Conservation (phyloP, 1,140 invertebrate genomes). For the Geopemphigus sp. region DNA sequence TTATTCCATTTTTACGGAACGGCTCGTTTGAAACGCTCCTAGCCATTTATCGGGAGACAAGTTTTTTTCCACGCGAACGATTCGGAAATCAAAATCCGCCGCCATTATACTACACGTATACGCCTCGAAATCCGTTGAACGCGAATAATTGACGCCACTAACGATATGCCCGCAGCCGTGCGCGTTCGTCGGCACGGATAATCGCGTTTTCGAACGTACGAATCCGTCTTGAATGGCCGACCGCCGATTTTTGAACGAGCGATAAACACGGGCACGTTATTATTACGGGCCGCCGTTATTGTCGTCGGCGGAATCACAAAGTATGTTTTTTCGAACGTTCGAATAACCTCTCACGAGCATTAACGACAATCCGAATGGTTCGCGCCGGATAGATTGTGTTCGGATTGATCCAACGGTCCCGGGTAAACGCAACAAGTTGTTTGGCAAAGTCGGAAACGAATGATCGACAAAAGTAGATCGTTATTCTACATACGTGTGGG, state of each 20-base stretch:
- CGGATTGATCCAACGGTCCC: no score
- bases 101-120: neutral
- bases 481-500: no score
- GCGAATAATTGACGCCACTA: conserved; percentile 21
- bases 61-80: conserved; percentile 19
- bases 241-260: neutral
- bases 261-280: conserved; percentile 1
- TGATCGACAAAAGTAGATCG: no score
- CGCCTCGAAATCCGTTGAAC: neutral
- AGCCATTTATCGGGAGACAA: neutral
- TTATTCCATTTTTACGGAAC: neutral
- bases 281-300: neutral
- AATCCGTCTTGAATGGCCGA: conserved; percentile 9
- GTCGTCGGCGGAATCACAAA: neutral
- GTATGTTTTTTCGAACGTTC: no score
- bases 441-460: no score
- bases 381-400: no score
- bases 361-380: no score
- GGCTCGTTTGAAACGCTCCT: neutral
- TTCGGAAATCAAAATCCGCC: conserved; percentile 16
- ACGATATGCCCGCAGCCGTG: no score
- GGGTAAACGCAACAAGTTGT: no score
- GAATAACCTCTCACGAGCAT: no score
- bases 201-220: neutral
- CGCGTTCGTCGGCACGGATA: neutral